Evolutionary conservation across 2,797 vertebrate species (phyloP), one percentile per base, ranked within the genome.

Genomic region (Dromococcyx pavoninus): DNA sequence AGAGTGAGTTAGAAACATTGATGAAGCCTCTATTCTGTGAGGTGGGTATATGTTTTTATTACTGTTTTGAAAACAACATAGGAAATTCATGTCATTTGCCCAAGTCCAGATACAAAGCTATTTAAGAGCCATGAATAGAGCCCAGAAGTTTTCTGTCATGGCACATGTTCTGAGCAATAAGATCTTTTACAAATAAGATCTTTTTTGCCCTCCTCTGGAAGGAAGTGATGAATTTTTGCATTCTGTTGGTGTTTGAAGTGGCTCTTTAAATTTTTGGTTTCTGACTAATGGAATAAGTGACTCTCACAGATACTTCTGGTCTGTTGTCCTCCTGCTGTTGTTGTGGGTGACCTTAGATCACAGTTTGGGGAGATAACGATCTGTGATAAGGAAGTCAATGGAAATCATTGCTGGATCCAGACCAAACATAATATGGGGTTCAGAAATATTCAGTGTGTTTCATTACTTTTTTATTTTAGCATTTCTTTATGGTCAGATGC

Each of bases 11-110:
- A 96, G 91, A 91, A 94, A 91, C 83, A 41, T 79, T 95, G 91
- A 95, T 94, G 91, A 97, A 96, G 56, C 88, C 80, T 94, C 86
- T 86, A 3, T 95, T 95, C 64, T 79, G 21, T 90, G 94, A 95
- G 90, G 90, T 95, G 88, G 86, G 94, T 95, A 89, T 91, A 48
- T 88, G 69, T 28, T 89, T 81, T 93, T 61, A 67, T 93, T 93
- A 57, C 0, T 2, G 19, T 79, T 94, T 82, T 77, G 71, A 57
- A 57, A 92, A 88, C 91, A 94, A 17, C 50, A 11, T 25, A 51
- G 70, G 65, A 85, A 82, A 87, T 67, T 51, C 46, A 87, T 94
- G 82, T 30, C 30, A 43, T 89, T 94, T 93, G 80, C 50, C 43
- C 0, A 0, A 71, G n/a, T 44, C 65, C 65, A 62, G 50, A 35